Conservation (phyloP, 2,888 invertebrate genomes). For the Acanthopleura granulata region DNA sequence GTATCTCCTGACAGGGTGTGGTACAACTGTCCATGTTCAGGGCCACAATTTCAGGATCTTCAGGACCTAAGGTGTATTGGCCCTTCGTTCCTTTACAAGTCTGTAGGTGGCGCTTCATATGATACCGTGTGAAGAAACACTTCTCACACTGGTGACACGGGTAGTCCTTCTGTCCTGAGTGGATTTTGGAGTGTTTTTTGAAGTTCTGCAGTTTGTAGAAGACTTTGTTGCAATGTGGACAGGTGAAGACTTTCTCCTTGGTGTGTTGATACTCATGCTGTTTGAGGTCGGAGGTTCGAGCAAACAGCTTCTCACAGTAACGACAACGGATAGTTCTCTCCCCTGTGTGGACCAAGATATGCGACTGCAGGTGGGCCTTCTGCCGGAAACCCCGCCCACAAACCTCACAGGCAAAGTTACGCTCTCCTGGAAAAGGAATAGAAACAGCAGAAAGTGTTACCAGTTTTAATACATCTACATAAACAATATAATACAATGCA, state of each 20-base stretch:
- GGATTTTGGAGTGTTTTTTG: constrained; percentile 57
- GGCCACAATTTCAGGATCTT: background rate
- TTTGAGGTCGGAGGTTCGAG: constrained; percentile 51
- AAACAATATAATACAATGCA: too few species aligned
- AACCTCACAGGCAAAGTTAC: constrained; percentile 46
- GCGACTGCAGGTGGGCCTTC: constrained; percentile 60
- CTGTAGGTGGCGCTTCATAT: constrained; percentile 51
- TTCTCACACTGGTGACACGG: constrained; percentile 52
- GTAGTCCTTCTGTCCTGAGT: constrained; percentile 52
- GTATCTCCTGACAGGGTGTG: background rate
- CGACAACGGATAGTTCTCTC: constrained; percentile 52
- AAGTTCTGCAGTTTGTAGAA: constrained; percentile 58
- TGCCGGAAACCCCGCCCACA: constrained; percentile 58
- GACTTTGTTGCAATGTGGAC: constrained; percentile 49
- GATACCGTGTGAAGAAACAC: constrained; percentile 54
- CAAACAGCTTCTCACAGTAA: constrained; percentile 56
- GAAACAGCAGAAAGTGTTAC: too few species aligned
- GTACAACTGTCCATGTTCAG: background rate
- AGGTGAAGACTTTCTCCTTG: constrained; percentile 47
- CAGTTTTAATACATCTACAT: too few species aligned
- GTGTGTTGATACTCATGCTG: constrained; percentile 60
- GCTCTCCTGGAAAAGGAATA: constrained; percentile 38
- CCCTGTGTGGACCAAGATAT: constrained; percentile 55
- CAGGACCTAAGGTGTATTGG: background rate
- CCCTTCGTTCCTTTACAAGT: constrained; percentile 36